These are phyloP conservation scores for Merluccius polli DNA, from an alignment of 2,797 vertebrate genomes.

Conservation along the genomic window DNA sequence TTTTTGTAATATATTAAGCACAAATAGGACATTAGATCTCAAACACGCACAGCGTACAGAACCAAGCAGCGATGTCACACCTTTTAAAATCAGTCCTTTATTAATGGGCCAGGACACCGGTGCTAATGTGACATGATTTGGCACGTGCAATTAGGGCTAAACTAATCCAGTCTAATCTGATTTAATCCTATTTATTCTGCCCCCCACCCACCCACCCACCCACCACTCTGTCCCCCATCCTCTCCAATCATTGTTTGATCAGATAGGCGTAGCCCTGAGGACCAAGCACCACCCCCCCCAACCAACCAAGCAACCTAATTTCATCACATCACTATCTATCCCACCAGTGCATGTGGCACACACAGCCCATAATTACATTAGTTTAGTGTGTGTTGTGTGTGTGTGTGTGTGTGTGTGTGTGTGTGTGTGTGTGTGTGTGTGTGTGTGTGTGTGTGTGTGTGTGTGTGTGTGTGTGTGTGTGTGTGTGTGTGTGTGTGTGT, in stretches of 20 bases:
- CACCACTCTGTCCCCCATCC: conserved; percentile 27
- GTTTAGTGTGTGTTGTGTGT: conserved; percentile 52
- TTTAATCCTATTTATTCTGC: conserved; percentile 69
- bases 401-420: conserved; percentile 34
- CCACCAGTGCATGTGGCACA: conserved; percentile 58
- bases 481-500: conserved; percentile 40
- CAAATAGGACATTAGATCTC: conserved; percentile 14
- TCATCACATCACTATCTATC: conserved; percentile 59
- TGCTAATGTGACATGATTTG: conserved; percentile 76
- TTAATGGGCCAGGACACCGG: conserved; percentile 67
- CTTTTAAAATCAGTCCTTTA: conserved; percentile 62
- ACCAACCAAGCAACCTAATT: conserved; percentile 60
- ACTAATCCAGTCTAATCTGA: conserved; percentile 74
- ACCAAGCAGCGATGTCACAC: conserved; percentile 60
- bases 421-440: conserved; percentile 47
- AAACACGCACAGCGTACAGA: conserved; percentile 25
- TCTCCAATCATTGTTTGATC: conserved; percentile 64
- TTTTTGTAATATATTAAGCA: conserved; percentile 36
- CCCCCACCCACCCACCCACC: conserved; percentile 21
- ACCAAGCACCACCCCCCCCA: conserved; percentile 44
- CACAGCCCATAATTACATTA: conserved; percentile 66
- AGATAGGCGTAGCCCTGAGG: conserved; percentile 69
- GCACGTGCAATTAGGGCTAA: conserved; percentile 76
- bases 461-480: conserved; percentile 38
- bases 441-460: conserved; percentile 44